Evolutionary conservation across 2,888 invertebrate genomes (phyloP), one percentile per base, ranked within the genome.

Genomic region (Priapulus caudatus): DNA sequence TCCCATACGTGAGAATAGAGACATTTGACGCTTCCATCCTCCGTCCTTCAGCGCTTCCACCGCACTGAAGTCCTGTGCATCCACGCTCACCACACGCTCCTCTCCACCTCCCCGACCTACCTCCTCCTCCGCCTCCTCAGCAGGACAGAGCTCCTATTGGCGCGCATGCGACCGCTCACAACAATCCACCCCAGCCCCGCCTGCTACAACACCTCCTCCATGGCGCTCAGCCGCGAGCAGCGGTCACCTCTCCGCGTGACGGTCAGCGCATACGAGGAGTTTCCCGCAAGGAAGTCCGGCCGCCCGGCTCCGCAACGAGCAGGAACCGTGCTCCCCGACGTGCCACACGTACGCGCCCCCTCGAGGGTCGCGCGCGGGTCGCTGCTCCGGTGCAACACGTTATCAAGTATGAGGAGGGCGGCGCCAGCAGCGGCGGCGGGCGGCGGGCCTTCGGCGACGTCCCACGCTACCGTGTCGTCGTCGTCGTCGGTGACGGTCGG

Each of bases 391-490:
- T 5, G 45, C 5, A 45, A 19, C 45, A 45, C 45, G 45, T n/a
- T 16, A 16, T n/a, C 15, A 16, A n/a, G 15, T 10, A 45, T 19
- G 45, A 45, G 5, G 16, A 72, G 52, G 54, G 71, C 67, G 18
- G 58, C 56, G 19, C 61, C 58, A 21, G 60, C 60, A 2, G 63
- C 51, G 22, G 53, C 58, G n/a, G n/a, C n/a, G n/a, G 52, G 20
- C 10, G 61, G 58, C 2, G 80, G 74, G 24, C 72, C 76, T 19
- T 72, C 68, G 1, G 73, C 69, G 1, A 78, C 73, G 65, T 86
- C 82, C 70, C 82, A 84, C 48, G 73, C 69, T 0, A 75, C 64
- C n/a, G 80, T 73, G 65, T 82, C 82, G 18, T 86, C 74, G 4
- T 10, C 33, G n/a, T 33, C 33, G 10, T 33, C 33, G n/a, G n/a